phyloP scores from a whole-genome alignment of 2,113 vertebrate species.

The Antennarius striatus region DNA sequence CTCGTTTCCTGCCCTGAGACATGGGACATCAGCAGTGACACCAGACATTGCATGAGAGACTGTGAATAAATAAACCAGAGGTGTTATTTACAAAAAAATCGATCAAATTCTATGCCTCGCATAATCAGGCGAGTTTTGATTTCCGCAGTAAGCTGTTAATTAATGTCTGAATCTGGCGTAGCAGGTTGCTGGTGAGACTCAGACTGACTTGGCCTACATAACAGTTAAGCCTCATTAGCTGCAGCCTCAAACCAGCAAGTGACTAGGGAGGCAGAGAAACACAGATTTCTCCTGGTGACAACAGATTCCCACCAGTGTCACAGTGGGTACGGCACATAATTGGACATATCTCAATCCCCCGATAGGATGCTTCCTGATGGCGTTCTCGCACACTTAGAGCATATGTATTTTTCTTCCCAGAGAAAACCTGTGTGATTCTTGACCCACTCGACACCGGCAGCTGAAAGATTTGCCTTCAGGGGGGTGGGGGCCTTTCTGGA shows the following conservation, averaged over 20 bases:
- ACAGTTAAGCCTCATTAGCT: slow-evolving; percentile 68
- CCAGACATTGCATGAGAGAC: slow-evolving; percentile 3
- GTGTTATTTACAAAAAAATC: slow-evolving; percentile 24
- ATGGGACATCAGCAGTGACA: not conserved
- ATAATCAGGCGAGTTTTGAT: slow-evolving; percentile 30
- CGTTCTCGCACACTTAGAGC: not conserved
- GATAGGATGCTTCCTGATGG: slow-evolving; percentile 6
- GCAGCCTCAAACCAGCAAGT: slow-evolving; percentile 60
- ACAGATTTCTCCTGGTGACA: slow-evolving; percentile 62
- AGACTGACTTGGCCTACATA: slow-evolving; percentile 64
- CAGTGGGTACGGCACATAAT: slow-evolving; percentile 48
- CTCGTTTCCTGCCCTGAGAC: slow-evolving; percentile 17
- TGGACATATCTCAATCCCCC: slow-evolving; percentile 49
- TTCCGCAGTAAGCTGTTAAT: slow-evolving; percentile 52
- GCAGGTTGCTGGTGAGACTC: slow-evolving; percentile 29
- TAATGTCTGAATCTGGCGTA: slow-evolving; percentile 55
- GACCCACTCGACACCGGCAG: slow-evolving; percentile 11
- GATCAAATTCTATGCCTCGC: slow-evolving; percentile 5
- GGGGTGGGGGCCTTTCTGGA: not conserved
- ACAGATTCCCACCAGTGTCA: slow-evolving; percentile 44
- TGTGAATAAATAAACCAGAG: slow-evolving; percentile 1
- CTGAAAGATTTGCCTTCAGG: not conserved
- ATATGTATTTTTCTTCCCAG: slow-evolving; percentile 2
- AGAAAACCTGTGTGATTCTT: slow-evolving; percentile 19
- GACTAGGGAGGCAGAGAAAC: slow-evolving; percentile 49